Percentiles rank a stretch among this genome's conserved stretches.
phyloP scores from a whole-genome alignment of 2,113 vertebrate genomes.

The Scopus umbretta region DNA sequence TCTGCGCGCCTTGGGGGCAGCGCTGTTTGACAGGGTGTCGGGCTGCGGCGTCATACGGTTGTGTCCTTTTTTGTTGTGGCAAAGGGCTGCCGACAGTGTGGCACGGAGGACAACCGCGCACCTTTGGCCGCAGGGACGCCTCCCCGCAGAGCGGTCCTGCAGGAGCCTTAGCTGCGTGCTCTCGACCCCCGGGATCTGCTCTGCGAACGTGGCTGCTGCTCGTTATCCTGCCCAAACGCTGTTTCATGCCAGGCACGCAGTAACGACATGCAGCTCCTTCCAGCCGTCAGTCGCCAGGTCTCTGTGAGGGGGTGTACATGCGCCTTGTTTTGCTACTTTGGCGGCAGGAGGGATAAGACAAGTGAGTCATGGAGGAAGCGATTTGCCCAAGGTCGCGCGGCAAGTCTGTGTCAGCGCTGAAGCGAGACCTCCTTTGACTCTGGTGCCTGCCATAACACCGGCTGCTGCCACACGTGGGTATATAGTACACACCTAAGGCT shows the following conservation, averaged over 20 bases:
- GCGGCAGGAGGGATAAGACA: neutral
- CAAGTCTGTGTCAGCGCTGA: neutral
- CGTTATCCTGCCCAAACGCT: neutral
- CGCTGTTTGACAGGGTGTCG: neutral
- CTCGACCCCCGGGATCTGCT: neutral
- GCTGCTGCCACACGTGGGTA: neutral
- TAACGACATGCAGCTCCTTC: neutral
- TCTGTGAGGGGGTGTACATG: neutral
- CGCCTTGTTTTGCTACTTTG: neutral
- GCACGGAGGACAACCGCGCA: fast-evolving
- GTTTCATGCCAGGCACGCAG: neutral
- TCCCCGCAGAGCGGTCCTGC: fast-evolving
- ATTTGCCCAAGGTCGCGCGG: neutral
- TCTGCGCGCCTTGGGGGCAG: neutral
- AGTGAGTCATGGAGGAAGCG: neutral
- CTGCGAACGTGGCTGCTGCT: fast-evolving
- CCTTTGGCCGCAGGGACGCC: fast-evolving
- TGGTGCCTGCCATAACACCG: neutral
- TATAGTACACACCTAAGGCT: neutral
- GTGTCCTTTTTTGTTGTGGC: too few relatives aligned
- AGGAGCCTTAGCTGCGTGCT: fast-evolving
- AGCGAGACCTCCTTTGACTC: neutral
- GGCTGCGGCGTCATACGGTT: neutral
- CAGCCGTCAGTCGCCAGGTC: neutral
- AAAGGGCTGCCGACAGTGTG: fast-evolving